These are phyloP conservation scores for Linyphia triangularis DNA, from an alignment of 2,888 invertebrate species.

Conservation along the genomic window DNA sequence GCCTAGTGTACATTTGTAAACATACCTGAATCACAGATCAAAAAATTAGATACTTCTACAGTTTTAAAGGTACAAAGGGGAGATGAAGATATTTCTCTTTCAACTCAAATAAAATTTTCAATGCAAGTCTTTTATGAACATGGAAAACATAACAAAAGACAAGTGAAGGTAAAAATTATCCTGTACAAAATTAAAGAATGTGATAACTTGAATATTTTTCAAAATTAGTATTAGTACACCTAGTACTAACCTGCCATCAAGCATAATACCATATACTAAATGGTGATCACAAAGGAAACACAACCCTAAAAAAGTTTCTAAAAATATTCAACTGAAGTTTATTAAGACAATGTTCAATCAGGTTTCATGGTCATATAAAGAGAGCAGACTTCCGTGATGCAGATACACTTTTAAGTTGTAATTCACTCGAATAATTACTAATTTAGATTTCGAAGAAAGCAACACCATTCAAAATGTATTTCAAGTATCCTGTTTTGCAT, in stretches of 20 bases:
- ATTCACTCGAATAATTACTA: conserved; percentile 24
- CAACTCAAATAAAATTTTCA: background rate
- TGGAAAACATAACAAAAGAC: conserved; percentile 43
- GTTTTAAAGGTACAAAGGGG: background rate
- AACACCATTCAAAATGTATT: background rate
- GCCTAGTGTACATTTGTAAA: conserved; percentile 19
- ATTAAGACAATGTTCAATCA: background rate
- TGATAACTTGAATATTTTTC: conserved; percentile 24
- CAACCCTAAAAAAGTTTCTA: background rate
- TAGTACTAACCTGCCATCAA: conserved; percentile 41
- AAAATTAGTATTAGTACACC: conserved; percentile 28
- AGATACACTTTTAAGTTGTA: conserved; percentile 2
- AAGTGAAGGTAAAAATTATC: conserved; percentile 45
- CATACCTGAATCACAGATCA: conserved; percentile 43
- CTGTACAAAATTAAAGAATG: conserved; percentile 60
- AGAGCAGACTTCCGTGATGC: background rate
- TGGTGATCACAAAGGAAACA: conserved; percentile 8
- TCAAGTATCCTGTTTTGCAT: background rate
- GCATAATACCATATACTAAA: conserved; percentile 56
- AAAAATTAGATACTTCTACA: conserved; percentile 6
- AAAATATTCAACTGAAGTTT: background rate
- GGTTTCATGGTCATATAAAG: background rate
- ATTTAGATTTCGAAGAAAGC: conserved; percentile 12
- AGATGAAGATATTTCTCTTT: conserved; percentile 2
- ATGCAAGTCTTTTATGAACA: conserved; percentile 10